These are phyloP conservation scores for Andinoacara biseriatus DNA, from an alignment of 2,113 vertebrate species.

Conservation along the genomic window DNA sequence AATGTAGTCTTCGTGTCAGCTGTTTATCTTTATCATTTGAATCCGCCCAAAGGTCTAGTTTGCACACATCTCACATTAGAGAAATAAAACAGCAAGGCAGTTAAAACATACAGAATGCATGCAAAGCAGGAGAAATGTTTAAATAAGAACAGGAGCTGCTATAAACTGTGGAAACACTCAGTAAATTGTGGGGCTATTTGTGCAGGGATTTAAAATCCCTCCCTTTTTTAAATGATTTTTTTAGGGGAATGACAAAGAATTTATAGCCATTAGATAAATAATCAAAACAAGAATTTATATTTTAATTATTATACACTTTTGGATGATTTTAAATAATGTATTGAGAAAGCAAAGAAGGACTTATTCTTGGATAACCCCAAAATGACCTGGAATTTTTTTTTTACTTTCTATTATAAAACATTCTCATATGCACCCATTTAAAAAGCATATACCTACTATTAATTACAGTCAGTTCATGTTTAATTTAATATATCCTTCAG, in stretches of 20 bases:
- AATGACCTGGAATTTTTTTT: neutral
- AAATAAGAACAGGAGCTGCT: neutral
- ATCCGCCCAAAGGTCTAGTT: neutral
- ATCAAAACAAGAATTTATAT: neutral
- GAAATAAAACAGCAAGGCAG: neutral
- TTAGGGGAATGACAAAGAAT: neutral
- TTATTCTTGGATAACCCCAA: neutral
- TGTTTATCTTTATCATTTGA: conserved; percentile 17
- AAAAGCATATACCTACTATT: neutral
- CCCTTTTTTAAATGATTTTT: neutral
- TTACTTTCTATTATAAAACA: neutral
- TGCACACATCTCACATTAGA: conserved; percentile 7
- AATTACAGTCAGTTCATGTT: neutral
- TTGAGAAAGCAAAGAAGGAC: neutral
- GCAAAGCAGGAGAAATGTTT: conserved; percentile 17
- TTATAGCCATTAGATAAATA: neutral
- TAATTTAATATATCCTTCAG: neutral
- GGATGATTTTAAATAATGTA: neutral
- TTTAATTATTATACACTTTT: neutral
- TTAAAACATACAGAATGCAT: conserved; percentile 4
- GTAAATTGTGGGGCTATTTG: neutral
- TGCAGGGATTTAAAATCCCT: neutral
- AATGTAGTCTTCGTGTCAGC: neutral
- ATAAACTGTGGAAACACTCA: neutral
- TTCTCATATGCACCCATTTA: too few relatives aligned